Conservation (phyloP, 2,113 vertebrate genomes). For the Telmatochromis brachygnathus region DNA sequence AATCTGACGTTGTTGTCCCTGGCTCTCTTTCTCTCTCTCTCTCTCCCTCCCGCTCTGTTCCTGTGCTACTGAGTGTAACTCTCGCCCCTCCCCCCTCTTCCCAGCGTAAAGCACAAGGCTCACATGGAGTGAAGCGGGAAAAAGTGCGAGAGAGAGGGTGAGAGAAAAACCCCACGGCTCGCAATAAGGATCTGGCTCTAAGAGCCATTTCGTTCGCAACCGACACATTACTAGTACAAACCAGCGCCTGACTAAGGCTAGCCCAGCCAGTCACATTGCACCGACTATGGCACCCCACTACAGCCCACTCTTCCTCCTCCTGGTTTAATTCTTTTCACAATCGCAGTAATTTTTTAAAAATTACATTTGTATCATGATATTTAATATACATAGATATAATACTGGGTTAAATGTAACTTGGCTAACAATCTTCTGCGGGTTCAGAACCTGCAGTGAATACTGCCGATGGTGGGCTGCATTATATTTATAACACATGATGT, state of each 20-base stretch:
- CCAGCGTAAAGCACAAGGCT: neutral
- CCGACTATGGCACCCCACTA: neutral
- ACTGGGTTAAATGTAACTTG: neutral
- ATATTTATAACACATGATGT: neutral
- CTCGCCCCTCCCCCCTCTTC: rapidly evolving
- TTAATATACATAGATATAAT: neutral
- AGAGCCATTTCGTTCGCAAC: rapidly evolving
- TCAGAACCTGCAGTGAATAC: neutral
- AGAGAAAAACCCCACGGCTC: rapidly evolving
- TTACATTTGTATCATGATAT: neutral
- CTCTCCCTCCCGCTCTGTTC: no score
- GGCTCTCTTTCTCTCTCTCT: no score
- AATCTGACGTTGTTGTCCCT: no score
- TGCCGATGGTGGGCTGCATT: neutral
- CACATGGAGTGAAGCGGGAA: rapidly evolving
- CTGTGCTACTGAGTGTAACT: rapidly evolving
- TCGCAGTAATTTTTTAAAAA: neutral
- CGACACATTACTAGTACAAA: neutral
- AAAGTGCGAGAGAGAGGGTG: rapidly evolving
- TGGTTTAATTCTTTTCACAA: neutral
- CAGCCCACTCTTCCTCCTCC: neutral
- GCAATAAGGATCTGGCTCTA: neutral
- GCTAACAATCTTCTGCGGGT: neutral
- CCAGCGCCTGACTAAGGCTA: neutral
- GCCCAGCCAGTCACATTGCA: neutral